Conservation (phyloP, 2,888 invertebrate species). For the Xanthorhoe spadicearia region DNA sequence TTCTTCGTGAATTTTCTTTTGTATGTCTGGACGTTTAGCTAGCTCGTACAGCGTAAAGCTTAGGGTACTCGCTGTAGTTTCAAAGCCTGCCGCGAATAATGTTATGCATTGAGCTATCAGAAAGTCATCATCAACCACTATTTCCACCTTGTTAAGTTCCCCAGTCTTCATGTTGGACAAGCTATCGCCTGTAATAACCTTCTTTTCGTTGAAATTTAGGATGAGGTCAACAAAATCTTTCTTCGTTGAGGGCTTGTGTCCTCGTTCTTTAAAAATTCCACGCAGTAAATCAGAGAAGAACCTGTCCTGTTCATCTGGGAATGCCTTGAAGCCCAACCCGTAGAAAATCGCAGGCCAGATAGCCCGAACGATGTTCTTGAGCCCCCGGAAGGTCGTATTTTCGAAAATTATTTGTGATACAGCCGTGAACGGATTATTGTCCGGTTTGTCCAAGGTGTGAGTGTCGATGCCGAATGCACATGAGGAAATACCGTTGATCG, state of each 20-base stretch:
- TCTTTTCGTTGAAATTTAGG: conserved; percentile 53
- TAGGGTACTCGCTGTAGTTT: conserved; percentile 60
- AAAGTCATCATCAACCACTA: conserved; percentile 69
- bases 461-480: conserved; percentile 68
- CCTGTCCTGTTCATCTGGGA: conserved; percentile 48
- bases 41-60: conserved; percentile 58
- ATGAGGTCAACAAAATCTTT: conserved; percentile 67
- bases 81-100: conserved; percentile 72
- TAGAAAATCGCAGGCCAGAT: conserved; percentile 68
- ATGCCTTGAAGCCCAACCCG: conserved; percentile 51
- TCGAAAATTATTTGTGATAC: conserved; percentile 58
- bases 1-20: conserved; percentile 53
- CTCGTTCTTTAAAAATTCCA: conserved; percentile 54
- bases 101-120: conserved; percentile 81
- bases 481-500: conserved; percentile 64
- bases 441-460: conserved; percentile 51
- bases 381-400: conserved; percentile 45
- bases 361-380: conserved; percentile 49
- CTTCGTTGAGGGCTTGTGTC: conserved; percentile 52
- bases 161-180: conserved; percentile 53
- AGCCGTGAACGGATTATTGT: conserved; percentile 53
- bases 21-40: conserved; percentile 55
- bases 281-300: conserved; percentile 56
- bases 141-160: conserved; percentile 45
- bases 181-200: conserved; percentile 57